Evolutionary conservation across 2,888 invertebrate genomes (phyloP), one percentile per base, ranked within the genome.

Genomic region (Clivina fossor): DNA sequence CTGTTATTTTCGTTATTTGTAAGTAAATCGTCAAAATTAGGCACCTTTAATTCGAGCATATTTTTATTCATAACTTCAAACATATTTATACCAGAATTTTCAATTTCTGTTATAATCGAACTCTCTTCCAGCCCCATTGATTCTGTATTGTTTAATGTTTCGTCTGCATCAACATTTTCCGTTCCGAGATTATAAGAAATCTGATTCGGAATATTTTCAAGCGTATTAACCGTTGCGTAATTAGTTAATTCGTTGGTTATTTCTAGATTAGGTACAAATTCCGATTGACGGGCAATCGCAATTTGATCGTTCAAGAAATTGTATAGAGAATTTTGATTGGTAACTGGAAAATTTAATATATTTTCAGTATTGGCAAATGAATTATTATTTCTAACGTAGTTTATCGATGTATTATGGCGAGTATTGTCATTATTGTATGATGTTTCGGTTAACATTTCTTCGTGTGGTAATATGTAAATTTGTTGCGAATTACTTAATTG

Each of bases 201-300:
- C 55, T 74, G 73, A 3, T 71, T 69, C 2, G 69, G 69, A 41
- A 73, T 66, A n/a, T 72, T 70, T 62, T 74, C 74, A 0, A 73
- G 68, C n/a, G 70, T 71, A 58, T 71, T 71, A 9, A 74, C 71
- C 3, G 74, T 73, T 1, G 74, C 74, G 60, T 74, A 74, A 62
- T 72, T 69, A 60, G 74, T 74, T 15, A 74, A 62, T 24, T 70
- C 68, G 58, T 73, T 73, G 3, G 71, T 72, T 26, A 40, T 46
- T 20, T 55, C 55, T 22, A 55, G 47, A 22, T 46, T 55, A 3
- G 46, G 53, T 7, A 53, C 22, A 19, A 55, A 40, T 28, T 55
- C 55, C 22, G 47, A 47, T 47, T 55, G 47, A 30, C 47, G 37
- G 30, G 55, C 55, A 13, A 47, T 41, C 20, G 47, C 55, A 38